Evolutionary conservation across 2,888 invertebrate genomes (phyloP).

Genomic region (Drosophila nigricruria): DNA sequence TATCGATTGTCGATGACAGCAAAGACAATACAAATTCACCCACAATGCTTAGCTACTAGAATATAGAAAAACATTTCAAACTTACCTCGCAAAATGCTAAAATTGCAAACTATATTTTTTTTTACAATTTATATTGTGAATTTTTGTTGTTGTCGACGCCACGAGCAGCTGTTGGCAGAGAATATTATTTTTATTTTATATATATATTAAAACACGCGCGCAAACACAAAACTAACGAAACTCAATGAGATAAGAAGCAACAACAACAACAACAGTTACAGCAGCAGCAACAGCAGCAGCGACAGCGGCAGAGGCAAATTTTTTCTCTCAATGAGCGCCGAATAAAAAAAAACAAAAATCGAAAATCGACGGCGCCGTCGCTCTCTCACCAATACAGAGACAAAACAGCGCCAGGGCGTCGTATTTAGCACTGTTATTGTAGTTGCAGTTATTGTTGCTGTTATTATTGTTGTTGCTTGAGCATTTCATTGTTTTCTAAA

Average conservation of each 20-base stretch:
- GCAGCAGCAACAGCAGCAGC: slow-evolving; percentile 1
- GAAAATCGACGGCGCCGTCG: slow-evolving; percentile 62
- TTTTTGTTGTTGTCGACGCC: slow-evolving; percentile 37
- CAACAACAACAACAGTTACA: slow-evolving; percentile 29
- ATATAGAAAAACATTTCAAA: slow-evolving; percentile 11
- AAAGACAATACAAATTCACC: not conserved
- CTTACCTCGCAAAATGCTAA: slow-evolving; percentile 39
- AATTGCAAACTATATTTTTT: slow-evolving; percentile 26
- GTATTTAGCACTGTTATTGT: slow-evolving; percentile 46
- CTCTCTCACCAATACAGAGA: slow-evolving; percentile 37
- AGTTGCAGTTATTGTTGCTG: slow-evolving; percentile 32
- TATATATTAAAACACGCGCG: slow-evolving; percentile 43
- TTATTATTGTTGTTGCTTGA: slow-evolving; percentile 31
- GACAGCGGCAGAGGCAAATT: slow-evolving; percentile 10
- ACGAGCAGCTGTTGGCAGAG: slow-evolving; percentile 50
- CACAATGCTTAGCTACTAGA: not conserved
- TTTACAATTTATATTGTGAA: slow-evolving; percentile 25
- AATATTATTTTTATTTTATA: slow-evolving; percentile 24
- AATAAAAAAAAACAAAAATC: slow-evolving; percentile 46
- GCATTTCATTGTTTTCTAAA: slow-evolving; percentile 35
- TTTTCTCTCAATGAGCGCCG: slow-evolving; percentile 47
- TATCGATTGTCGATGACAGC: slow-evolving; percentile 11
- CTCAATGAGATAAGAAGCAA: slow-evolving; percentile 27
- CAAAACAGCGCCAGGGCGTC: slow-evolving; percentile 58
- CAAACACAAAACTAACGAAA: slow-evolving; percentile 13